Evolutionary conservation across 2,888 invertebrate species (phyloP).

Genomic region (Carcina quercana): DNA sequence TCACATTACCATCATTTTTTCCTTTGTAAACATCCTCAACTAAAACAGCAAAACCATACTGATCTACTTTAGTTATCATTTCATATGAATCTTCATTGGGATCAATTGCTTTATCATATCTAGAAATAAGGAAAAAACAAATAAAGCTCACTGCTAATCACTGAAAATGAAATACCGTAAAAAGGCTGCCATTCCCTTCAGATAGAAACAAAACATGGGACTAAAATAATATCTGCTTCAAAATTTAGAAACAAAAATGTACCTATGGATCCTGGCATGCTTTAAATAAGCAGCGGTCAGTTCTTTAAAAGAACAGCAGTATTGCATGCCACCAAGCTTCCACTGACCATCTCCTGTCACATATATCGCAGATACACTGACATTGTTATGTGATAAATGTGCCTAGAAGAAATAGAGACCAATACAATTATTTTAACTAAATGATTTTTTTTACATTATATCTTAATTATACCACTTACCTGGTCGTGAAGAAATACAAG

Average conservation of each 20-base stretch:
- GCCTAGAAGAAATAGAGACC: conserved; percentile 63
- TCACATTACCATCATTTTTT: conserved; percentile 64
- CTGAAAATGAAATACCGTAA: too few species aligned
- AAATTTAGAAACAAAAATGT: too few species aligned
- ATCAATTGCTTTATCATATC: conserved; percentile 83
- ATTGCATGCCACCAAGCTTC: conserved; percentile 92
- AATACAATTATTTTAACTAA: background rate
- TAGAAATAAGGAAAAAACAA: conserved; percentile 26
- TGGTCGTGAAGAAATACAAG: conserved; percentile 89
- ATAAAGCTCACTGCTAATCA: background rate
- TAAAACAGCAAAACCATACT: conserved; percentile 84
- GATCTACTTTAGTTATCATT: conserved; percentile 78
- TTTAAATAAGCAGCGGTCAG: conserved; percentile 78
- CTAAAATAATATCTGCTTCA: background rate
- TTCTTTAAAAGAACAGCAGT: conserved; percentile 80
- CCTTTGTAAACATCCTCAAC: conserved; percentile 82
- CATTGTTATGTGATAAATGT: conserved; percentile 86
- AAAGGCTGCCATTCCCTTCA: too few species aligned
- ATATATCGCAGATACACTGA: conserved; percentile 86
- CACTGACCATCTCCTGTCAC: conserved; percentile 89
- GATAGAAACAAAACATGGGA: background rate
- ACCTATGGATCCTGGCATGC: conserved; percentile 77
- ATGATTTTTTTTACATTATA: too few species aligned
- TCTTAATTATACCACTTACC: conserved; percentile 41
- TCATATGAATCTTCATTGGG: conserved; percentile 78